Percentiles rank a stretch among this genome's conserved stretches.
Conservation (phyloP, 2,113 vertebrate species). For the Ornithorhynchus anatinus region DNA sequence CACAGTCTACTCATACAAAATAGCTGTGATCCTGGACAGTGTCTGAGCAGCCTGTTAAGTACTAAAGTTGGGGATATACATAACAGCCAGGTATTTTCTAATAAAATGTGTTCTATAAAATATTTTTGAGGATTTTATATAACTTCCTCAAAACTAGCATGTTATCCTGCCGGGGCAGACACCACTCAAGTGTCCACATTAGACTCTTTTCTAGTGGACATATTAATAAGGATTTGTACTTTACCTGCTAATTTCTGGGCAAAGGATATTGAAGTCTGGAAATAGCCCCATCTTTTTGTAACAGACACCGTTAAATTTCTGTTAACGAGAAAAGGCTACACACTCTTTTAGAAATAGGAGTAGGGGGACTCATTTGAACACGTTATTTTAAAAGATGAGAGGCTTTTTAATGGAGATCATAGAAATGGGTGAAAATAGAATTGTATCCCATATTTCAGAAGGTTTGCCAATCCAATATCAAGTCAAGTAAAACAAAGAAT, state of each 20-base stretch:
- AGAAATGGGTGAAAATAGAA: neutral
- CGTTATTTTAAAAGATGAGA: neutral
- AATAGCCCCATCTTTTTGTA: neutral
- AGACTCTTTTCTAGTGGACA: neutral
- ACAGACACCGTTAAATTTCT: conserved; percentile 9
- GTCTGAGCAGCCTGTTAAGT: neutral
- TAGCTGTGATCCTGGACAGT: too few species aligned
- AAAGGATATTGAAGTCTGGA: neutral
- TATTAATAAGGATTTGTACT: neutral
- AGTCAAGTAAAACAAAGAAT: neutral
- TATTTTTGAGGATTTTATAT: neutral
- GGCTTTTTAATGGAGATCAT: neutral
- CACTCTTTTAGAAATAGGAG: neutral
- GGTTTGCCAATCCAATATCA: neutral
- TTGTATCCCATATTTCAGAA: neutral
- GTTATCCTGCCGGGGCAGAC: neutral
- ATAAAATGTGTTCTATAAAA: neutral
- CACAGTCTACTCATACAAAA: neutral
- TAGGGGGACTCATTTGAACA: neutral
- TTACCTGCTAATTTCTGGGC: neutral
- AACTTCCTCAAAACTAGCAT: neutral
- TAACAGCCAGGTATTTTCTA: neutral
- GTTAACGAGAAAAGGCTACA: neutral
- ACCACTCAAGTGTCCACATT: neutral
- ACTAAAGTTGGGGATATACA: neutral